These are phyloP conservation scores for Onychomys torridus DNA, from an alignment of 2,797 vertebrate species.

Conservation along the genomic window DNA sequence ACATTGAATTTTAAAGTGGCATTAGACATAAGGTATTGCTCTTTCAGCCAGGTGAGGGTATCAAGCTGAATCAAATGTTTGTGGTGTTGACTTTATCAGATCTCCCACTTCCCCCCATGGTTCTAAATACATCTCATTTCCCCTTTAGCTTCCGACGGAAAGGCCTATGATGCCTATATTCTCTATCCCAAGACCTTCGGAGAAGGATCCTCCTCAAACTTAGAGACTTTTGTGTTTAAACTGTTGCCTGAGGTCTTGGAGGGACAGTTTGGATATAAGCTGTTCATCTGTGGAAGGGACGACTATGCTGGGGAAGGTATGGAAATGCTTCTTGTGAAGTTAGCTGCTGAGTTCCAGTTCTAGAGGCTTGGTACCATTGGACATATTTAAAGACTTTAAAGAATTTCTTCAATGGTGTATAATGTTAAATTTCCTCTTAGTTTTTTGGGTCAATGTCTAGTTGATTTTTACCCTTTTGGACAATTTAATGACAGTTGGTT, in stretches of 20 bases:
- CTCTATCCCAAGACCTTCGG: constrained; percentile 89
- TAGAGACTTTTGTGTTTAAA: constrained; percentile 91
- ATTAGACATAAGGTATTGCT: neutral
- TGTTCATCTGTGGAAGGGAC: constrained; percentile 94
- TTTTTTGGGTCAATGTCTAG: neutral
- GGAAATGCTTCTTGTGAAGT: constrained; percentile 39
- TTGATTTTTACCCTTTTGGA: neutral
- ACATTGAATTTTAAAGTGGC: neutral
- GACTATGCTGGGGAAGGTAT: constrained; percentile 93
- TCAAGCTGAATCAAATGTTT: neutral
- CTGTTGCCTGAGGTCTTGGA: constrained; percentile 93
- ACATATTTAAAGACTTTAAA: neutral
- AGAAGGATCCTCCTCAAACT: constrained; percentile 84
- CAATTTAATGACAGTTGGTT: neutral
- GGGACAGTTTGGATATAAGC: constrained; percentile 92
- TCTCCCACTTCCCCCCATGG: neutral
- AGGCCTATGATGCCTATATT: constrained; percentile 94
- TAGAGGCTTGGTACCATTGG: neutral
- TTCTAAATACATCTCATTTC: constrained; percentile 35
- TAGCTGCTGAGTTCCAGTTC: neutral
- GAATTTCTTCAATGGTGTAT: neutral
- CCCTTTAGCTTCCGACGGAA: constrained; percentile 91
- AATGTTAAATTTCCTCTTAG: neutral
- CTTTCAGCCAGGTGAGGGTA: neutral
- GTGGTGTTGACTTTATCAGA: neutral